Evolutionary conservation across 2,797 vertebrate species (phyloP).

Genomic region (Micromesistius poutassou): DNA sequence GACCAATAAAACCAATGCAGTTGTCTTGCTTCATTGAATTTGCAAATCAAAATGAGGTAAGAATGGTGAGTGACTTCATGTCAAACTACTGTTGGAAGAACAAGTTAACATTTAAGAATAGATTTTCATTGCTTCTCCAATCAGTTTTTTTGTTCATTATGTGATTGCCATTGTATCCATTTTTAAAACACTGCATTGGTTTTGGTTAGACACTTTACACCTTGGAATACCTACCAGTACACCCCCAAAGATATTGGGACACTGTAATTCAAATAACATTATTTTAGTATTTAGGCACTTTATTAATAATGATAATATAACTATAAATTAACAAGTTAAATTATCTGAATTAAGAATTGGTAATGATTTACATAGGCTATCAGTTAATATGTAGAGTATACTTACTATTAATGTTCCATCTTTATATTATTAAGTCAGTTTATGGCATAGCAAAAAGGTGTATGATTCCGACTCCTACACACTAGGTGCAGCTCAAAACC

Average conservation of each 20-base stretch:
- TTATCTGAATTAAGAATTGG: background rate
- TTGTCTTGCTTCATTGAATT: slow-evolving; percentile 21
- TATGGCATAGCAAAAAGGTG: background rate
- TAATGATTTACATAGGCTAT: background rate
- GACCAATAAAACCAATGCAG: slow-evolving; percentile 25
- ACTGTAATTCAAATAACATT: slow-evolving; percentile 83
- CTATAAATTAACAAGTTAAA: background rate
- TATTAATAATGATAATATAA: background rate
- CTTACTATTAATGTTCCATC: background rate
- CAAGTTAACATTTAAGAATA: background rate
- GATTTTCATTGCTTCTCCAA: slow-evolving; percentile 1
- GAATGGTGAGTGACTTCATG: background rate
- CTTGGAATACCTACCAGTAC: slow-evolving; percentile 84
- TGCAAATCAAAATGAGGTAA: background rate
- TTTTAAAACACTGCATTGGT: slow-evolving; percentile 44
- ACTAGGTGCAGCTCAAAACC: background rate
- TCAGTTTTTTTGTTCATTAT: background rate
- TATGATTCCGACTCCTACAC: background rate
- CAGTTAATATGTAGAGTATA: background rate
- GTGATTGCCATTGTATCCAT: slow-evolving; percentile 22
- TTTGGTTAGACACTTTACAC: slow-evolving; percentile 48
- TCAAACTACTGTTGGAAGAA: background rate
- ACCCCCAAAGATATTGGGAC: slow-evolving; percentile 94
- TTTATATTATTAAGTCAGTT: background rate
- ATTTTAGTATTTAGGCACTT: slow-evolving; percentile 37